Conservation (phyloP, 2,888 invertebrate genomes). For the Bombyx huttoni region DNA sequence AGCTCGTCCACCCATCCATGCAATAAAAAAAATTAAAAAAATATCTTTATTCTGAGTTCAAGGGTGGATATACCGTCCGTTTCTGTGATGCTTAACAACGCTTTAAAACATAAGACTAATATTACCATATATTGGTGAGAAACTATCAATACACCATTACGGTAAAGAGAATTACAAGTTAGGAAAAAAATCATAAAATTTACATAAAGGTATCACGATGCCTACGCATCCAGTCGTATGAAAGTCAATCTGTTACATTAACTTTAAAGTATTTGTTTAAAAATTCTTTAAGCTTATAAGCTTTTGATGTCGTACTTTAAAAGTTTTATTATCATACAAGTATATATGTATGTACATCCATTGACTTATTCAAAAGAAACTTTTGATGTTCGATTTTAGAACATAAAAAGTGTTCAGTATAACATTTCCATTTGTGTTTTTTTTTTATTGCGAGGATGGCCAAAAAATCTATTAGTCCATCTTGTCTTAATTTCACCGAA, state of each 20-base stretch:
- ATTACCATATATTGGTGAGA: too few relatives aligned
- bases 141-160: too few relatives aligned
- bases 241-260: not conserved
- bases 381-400: slow-evolving; percentile 7
- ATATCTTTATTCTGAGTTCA: too few relatives aligned
- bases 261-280: not conserved
- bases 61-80: too few relatives aligned
- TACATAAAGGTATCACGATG: not conserved
- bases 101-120: too few relatives aligned
- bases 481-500: too few relatives aligned
- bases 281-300: not conserved
- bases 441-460: not conserved
- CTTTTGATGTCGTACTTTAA: slow-evolving; percentile 2
- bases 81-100: too few relatives aligned
- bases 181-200: not conserved
- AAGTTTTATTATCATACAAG: slow-evolving; percentile 2
- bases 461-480: too few relatives aligned
- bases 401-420: not conserved
- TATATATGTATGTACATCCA: slow-evolving; percentile 1
- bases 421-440: not conserved
- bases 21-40: too few relatives aligned
- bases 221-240: not conserved
- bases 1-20: too few relatives aligned
- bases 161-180: too few relatives aligned
- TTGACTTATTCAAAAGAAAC: slow-evolving; percentile 4